These are phyloP conservation scores for Plotosus lineatus DNA, from an alignment of 2,113 vertebrate species.

Conservation along the genomic window DNA sequence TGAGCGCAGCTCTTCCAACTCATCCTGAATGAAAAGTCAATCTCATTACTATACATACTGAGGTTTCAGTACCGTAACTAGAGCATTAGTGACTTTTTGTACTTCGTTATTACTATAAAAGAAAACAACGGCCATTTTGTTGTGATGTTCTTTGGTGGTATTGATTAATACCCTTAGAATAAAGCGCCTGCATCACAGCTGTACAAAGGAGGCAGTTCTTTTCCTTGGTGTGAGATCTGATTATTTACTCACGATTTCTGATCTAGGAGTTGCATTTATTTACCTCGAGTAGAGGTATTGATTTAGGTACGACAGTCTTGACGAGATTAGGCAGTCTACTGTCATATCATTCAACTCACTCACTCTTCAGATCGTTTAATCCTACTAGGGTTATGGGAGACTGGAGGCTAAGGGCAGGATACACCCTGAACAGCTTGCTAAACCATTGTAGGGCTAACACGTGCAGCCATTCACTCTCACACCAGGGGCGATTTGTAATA, in stretches of 20 bases:
- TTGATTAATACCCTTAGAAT: neutral
- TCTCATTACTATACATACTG: neutral
- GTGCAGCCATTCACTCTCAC: no score
- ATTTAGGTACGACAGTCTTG: no score
- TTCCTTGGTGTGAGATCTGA: neutral
- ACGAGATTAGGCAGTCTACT: no score
- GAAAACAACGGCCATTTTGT: neutral
- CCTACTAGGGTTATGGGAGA: no score
- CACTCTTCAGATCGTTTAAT: no score
- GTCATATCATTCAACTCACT: no score
- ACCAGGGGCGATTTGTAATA: no score
- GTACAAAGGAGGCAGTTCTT: neutral
- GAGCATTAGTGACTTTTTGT: neutral
- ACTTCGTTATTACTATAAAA: neutral
- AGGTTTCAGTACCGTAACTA: neutral
- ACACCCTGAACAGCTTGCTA: no score
- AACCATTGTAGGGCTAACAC: no score
- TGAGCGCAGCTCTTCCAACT: constrained; percentile 92
- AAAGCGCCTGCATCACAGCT: neutral
- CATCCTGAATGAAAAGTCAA: constrained; percentile 75
- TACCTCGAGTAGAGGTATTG: neutral
- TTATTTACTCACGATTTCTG: no score
- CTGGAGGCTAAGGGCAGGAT: no score
- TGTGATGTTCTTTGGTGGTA: neutral
- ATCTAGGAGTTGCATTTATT: neutral